Conservation (phyloP, 2,797 vertebrate genomes). For the Iguana delicatissima region DNA sequence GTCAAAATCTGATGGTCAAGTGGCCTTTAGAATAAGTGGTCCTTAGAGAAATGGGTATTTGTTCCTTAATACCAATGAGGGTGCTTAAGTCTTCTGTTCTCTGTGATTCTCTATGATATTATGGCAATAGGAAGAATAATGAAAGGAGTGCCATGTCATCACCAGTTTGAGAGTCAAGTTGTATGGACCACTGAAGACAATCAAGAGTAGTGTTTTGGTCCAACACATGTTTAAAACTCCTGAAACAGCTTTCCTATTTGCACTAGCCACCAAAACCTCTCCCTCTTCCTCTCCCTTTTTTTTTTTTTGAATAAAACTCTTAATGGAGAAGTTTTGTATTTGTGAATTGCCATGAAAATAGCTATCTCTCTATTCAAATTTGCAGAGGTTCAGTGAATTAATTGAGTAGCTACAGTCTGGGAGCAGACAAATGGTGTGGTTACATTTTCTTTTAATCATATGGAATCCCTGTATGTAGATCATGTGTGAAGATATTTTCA, state of each 20-base stretch:
- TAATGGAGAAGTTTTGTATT: no score
- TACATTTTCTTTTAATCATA: background rate
- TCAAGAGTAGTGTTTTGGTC: no score
- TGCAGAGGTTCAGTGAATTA: background rate
- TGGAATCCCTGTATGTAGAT: no score
- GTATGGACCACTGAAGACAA: no score
- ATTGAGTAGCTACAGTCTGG: background rate
- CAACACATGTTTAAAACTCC: no score
- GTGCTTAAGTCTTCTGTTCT: background rate
- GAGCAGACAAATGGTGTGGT: background rate
- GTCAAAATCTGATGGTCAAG: background rate
- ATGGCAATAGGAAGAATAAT: background rate
- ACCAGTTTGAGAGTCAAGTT: background rate
- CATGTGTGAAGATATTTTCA: no score
- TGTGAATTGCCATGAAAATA: no score
- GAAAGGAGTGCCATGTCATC: background rate
- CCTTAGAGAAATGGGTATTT: background rate
- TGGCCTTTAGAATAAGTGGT: background rate
- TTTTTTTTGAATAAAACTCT: no score
- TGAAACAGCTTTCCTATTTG: no score
- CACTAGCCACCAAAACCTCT: no score
- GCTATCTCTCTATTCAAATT: background rate
- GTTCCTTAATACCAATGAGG: background rate
- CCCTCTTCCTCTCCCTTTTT: no score
- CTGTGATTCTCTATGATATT: background rate